These are phyloP conservation scores for Corticium candelabrum DNA, from an alignment of 37 sponge, comb jelly and placozoan genomes.

Conservation along the genomic window DNA sequence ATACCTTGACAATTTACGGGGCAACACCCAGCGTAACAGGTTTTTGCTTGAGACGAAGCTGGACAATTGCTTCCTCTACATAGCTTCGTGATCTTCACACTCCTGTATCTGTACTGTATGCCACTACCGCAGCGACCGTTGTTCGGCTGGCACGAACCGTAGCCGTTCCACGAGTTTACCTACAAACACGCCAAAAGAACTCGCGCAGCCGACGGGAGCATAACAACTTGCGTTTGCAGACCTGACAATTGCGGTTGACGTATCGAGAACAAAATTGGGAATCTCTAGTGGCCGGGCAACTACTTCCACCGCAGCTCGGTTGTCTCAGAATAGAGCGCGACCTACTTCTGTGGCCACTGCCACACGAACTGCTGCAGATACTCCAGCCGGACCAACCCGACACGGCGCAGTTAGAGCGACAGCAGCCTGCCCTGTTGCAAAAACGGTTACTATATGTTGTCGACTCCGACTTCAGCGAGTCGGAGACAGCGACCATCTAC, in stretches of 20 bases:
- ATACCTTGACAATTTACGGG: too few species aligned
- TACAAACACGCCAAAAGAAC: not conserved
- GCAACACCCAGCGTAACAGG: not conserved
- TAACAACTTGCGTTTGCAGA: too few species aligned
- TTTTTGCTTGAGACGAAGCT: not conserved
- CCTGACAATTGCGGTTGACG: not conserved
- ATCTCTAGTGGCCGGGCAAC: not conserved
- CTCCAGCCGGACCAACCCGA: not conserved
- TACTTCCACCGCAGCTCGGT: not conserved
- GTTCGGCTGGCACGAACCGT: not conserved
- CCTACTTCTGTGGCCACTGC: not conserved
- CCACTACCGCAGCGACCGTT: not conserved
- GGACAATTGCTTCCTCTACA: not conserved
- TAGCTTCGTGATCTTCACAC: not conserved
- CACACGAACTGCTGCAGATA: not conserved
- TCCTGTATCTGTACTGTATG: not conserved
- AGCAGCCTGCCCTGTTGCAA: too few species aligned
- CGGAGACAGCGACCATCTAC: too few species aligned
- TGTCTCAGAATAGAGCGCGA: not conserved
- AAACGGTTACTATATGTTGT: too few species aligned
- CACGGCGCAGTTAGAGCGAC: too few species aligned
- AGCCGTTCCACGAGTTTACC: not conserved
- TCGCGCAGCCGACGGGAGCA: not conserved
- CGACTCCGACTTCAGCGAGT: too few species aligned
- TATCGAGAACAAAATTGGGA: not conserved